Evolutionary conservation across 2,797 vertebrate species (phyloP), one percentile per base, ranked within the genome.

Genomic region (Spheniscus humboldti): DNA sequence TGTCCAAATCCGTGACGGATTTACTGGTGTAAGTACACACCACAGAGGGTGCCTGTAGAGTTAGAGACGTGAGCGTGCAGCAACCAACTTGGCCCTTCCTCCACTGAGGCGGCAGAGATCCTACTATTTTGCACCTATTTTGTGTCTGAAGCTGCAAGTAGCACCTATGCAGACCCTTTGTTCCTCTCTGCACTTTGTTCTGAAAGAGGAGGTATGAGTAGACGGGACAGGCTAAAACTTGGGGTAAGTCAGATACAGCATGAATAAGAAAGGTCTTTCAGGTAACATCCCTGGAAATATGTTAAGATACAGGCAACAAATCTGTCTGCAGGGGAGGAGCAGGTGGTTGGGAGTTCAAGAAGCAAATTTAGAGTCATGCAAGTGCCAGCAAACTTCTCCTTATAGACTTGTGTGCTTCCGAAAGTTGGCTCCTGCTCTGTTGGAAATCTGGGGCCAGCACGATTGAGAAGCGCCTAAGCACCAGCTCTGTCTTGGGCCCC

Each of bases 1-100:
- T 4, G 5, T 60, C 33, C 23, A 4, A 15, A 24, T 52, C 77
- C 0, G 0, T 39, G 43, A 18, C 19, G 50, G 59, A 33, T 50
- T 59, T 35, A n/a, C 19, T 47, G 41, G 30, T 53, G 6, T 8
- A 13, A 33, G 27, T 13, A 7, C 25, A 27, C 8, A 11, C 30
- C 66, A 8, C 4, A 31, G 60, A 66, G 50, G 60, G 24, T 81
- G 18, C 35, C 27, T 20, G 13, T 11, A 2, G 18, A 20, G 37
- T 57, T 20, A 28, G 56, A 62, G 52, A 8, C 11, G 39, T 28
- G 53, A 67, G 18, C 11, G 0, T 37, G 66, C 47, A 33, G 33
- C 86, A 53, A 2, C 24, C 86, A 53, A 2, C 24, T 11, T 5
- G 13, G 69, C 31, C 31, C 31, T 53, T 55, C 67, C 37, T 31